A percentile compares a stretch with the other conserved stretches of the same genome.
Conservation (phyloP, 2,888 invertebrate genomes). For the Oligia strigilis region DNA sequence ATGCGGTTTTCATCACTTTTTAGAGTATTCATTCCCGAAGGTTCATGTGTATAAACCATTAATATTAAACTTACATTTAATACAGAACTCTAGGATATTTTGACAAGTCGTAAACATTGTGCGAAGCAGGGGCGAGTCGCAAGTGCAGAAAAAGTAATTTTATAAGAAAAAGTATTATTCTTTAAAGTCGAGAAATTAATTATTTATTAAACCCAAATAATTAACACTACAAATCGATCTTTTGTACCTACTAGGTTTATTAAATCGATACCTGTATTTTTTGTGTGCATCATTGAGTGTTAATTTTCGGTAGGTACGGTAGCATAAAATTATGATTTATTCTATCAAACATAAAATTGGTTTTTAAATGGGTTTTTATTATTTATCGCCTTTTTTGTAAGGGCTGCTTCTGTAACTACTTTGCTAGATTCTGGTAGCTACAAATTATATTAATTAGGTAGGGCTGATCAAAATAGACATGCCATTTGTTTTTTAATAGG, state of each 20-base stretch:
- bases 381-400: conserved; percentile 45
- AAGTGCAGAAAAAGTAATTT: no score
- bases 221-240: neutral
- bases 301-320: conserved; percentile 39
- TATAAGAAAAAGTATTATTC: no score
- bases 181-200: neutral
- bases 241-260: conserved; percentile 3
- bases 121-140: no score
- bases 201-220: neutral
- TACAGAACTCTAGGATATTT: no score
- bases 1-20: no score
- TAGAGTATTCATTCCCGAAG: no score
- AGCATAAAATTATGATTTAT: conserved; percentile 50
- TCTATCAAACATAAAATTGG: conserved; percentile 31
- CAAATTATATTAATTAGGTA: conserved; percentile 20
- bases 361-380: conserved; percentile 24
- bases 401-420: conserved; percentile 19
- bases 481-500: neutral
- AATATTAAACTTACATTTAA: no score
- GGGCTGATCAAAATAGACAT: neutral
- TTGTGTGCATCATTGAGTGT: conserved; percentile 17
- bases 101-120: no score
- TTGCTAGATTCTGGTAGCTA: conserved; percentile 3
- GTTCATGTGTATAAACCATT: no score
- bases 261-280: conserved; percentile 40